Evolutionary conservation across 2,888 invertebrate genomes (phyloP).

Genomic region (Coecobrya sp.): DNA sequence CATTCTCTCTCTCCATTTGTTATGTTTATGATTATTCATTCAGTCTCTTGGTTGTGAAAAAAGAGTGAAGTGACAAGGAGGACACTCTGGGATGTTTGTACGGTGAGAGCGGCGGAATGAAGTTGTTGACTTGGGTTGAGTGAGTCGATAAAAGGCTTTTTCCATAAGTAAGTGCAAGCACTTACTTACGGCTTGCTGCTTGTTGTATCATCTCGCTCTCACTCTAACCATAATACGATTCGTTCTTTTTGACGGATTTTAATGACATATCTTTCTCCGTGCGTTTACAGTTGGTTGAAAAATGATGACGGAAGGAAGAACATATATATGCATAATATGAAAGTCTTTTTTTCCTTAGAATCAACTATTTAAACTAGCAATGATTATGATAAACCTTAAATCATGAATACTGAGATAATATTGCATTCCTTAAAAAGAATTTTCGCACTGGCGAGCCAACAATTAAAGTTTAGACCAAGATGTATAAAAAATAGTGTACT

Average conservation of each 20-base stretch:
- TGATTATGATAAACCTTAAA: neutral
- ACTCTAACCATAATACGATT: slow-evolving; percentile 40
- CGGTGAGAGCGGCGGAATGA: slow-evolving; percentile 84
- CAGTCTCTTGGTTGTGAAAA: slow-evolving; percentile 70
- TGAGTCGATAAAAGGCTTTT: slow-evolving; percentile 85
- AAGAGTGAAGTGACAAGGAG: slow-evolving; percentile 82
- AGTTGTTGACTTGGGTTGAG: slow-evolving; percentile 86
- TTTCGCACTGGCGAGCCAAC: neutral
- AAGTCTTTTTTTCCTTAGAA: neutral
- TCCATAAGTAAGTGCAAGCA: slow-evolving; percentile 82
- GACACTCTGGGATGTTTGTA: slow-evolving; percentile 85
- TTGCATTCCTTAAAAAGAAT: too few species aligned
- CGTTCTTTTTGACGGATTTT: slow-evolving; percentile 61
- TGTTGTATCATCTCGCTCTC: slow-evolving; percentile 76
- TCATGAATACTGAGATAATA: too few species aligned
- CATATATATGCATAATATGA: neutral
- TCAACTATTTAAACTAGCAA: too few species aligned
- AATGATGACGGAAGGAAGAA: neutral
- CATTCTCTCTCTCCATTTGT: slow-evolving; percentile 14
- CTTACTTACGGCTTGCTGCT: slow-evolving; percentile 79
- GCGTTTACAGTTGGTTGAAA: slow-evolving; percentile 18
- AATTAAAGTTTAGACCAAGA: neutral
- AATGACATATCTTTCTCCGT: slow-evolving; percentile 43
- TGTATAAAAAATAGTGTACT: neutral
- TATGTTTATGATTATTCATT: slow-evolving; percentile 72